Evolutionary conservation across 2,113 vertebrate genomes (phyloP).

Genomic region (Azemiops feae): DNA sequence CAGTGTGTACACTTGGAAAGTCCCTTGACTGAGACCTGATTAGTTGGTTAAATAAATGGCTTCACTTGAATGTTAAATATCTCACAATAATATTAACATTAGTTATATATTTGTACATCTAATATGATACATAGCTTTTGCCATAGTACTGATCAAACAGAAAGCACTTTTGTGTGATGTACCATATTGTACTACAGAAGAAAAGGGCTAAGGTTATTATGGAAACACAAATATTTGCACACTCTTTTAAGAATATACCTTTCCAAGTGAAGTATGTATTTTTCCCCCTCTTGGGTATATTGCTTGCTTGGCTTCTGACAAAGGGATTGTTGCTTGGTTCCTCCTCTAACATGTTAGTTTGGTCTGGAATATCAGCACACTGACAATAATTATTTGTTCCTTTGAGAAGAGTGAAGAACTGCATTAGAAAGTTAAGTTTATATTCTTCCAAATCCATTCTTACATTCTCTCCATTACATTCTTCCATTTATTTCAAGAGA

Average conservation of each 20-base stretch:
- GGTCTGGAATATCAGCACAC: not conserved
- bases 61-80: slow-evolving; percentile 20
- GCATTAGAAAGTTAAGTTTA: not conserved
- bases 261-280: not conserved
- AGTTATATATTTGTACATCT: slow-evolving; percentile 5
- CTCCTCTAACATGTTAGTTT: not conserved
- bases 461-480: not conserved
- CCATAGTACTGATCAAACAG: not conserved
- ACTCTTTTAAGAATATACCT: slow-evolving; percentile 8
- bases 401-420: not conserved
- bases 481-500: not conserved
- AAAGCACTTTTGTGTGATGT: slow-evolving; percentile 8
- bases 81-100: slow-evolving; percentile 33
- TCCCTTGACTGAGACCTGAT: slow-evolving; percentile 7
- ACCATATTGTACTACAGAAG: not conserved
- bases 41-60: slow-evolving; percentile 27
- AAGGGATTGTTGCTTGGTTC: not conserved
- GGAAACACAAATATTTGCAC: slow-evolving; percentile 18
- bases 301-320: not conserved
- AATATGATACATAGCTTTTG: not conserved
- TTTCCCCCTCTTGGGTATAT: not conserved
- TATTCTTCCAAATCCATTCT: not conserved
- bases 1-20: slow-evolving; percentile 1
- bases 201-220: not conserved
- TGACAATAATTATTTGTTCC: not conserved